Evolutionary conservation across 2,888 invertebrate species (phyloP), one percentile per base, ranked within the genome.

Genomic region (Itoplectis maculator): DNA sequence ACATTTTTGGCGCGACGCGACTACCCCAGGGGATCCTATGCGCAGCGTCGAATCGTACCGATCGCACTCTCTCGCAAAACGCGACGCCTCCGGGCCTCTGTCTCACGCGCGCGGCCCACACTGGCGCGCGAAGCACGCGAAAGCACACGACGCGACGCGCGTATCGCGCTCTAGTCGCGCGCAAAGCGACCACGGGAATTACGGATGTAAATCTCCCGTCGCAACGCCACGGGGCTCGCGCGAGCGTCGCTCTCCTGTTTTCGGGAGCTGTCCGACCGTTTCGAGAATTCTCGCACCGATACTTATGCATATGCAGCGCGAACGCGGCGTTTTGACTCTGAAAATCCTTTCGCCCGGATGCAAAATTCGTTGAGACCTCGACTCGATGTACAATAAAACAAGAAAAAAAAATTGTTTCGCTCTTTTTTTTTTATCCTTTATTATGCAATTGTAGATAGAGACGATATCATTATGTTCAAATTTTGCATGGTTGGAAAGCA

Each of bases 171-270:
- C 40, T 35, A 15, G 11, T n/a, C 49, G 61, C 47, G 47, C 18
- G 37, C 35, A 59, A n/a, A 47, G 18, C 47, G 47, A 47, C 73
- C 47, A 13, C n/a, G 72, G 87, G 86, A 90, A 90, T 88, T 89
- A 88, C 85, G 81, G 85, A 89, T 89, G 90, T 87, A 88, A 90
- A 89, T 91, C 88, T 88, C 81, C 82, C 84, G 84, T 86, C 82
- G 82, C 81, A 42, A 49, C 51, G 35, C 75, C 63, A 40, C 74
- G 35, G 42, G 42, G 23, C 20, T 49, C 49, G 20, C 20, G 59
- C 49, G 20, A 15, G n/a, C 18, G 35, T 49, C n/a, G n/a, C n/a
- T n/a, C n/a, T n/a, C n/a, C n/a, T n/a, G 59, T 63, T 76, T 84
- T 47, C 56, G 51, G 47, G 56, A 79, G 66, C 35, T 20, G 23